phyloP scores from a whole-genome alignment of 2,888 invertebrate genomes.

The Thumatha senex region DNA sequence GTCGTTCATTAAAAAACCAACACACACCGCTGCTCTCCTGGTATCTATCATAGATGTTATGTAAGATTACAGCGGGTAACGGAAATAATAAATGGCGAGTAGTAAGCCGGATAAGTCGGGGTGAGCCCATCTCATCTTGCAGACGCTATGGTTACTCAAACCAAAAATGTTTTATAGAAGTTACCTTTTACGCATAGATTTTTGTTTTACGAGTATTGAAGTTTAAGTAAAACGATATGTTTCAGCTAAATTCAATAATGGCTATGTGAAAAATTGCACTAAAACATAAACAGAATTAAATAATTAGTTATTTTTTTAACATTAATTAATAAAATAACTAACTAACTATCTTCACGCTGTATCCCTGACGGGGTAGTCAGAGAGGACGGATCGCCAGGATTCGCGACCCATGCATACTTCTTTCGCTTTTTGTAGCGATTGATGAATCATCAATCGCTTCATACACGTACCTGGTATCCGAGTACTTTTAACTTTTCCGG shows the following conservation, averaged over 20 bases:
- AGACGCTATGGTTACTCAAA: conserved; percentile 6
- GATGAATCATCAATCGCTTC: too few species aligned
- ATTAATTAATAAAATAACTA: too few species aligned
- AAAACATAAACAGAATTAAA: too few species aligned
- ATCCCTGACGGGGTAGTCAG: too few species aligned
- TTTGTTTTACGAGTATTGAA: not conserved
- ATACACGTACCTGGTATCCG: too few species aligned
- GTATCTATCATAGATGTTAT: conserved; percentile 3
- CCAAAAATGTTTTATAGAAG: conserved; percentile 1
- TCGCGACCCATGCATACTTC: too few species aligned
- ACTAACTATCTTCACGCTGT: too few species aligned
- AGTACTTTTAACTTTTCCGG: too few species aligned
- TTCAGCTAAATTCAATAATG: not conserved
- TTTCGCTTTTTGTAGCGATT: too few species aligned
- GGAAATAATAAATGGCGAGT: conserved; percentile 26
- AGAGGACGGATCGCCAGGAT: too few species aligned
- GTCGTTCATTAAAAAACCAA: not conserved
- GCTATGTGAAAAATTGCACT: not conserved
- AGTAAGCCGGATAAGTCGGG: conserved; percentile 27
- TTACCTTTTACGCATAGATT: not conserved
- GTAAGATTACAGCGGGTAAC: conserved; percentile 17
- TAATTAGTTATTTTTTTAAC: too few species aligned
- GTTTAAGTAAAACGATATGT: not conserved
- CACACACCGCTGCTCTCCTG: not conserved
- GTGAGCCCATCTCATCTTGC: conserved; percentile 16